These are phyloP conservation scores for Camponotus pennsylvanicus DNA, from an alignment of 1,140 invertebrate genomes.

Conservation along the genomic window DNA sequence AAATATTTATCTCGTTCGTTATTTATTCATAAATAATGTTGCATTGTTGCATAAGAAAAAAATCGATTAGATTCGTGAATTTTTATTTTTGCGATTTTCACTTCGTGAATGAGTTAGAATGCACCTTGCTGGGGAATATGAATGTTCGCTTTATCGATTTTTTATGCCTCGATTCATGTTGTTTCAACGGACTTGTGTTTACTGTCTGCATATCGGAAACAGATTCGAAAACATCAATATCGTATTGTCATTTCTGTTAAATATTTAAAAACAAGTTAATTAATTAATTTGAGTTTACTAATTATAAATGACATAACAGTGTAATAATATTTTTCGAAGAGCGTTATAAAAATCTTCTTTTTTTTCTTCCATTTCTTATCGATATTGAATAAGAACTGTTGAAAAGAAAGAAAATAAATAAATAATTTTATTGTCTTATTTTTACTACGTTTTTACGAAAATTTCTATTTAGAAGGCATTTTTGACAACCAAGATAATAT, in stretches of 20 bases:
- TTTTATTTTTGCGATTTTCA: slow-evolving; percentile 27
- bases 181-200: not conserved
- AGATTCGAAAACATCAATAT: not conserved
- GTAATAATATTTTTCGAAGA: slow-evolving; percentile 6
- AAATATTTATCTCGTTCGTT: slow-evolving; percentile 50
- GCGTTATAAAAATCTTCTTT: not conserved
- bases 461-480: not conserved
- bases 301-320: not conserved
- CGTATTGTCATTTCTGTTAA: slow-evolving; percentile 13
- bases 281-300: not conserved
- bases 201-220: not conserved
- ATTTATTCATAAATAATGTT: slow-evolving; percentile 41
- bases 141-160: slow-evolving; percentile 21
- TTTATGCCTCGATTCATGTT: slow-evolving; percentile 10
- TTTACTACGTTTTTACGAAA: not conserved
- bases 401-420: not conserved
- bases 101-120: slow-evolving; percentile 14
- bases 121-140: not conserved
- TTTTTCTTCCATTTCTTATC: not conserved
- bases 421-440: not conserved
- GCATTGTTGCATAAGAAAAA: slow-evolving; percentile 8
- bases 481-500: slow-evolving; percentile 1
- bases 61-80: slow-evolving; percentile 4
- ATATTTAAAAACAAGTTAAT: not conserved
- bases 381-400: not conserved